These are phyloP conservation scores for Blera fallax DNA, from an alignment of 2,888 invertebrate genomes.

Conservation along the genomic window DNA sequence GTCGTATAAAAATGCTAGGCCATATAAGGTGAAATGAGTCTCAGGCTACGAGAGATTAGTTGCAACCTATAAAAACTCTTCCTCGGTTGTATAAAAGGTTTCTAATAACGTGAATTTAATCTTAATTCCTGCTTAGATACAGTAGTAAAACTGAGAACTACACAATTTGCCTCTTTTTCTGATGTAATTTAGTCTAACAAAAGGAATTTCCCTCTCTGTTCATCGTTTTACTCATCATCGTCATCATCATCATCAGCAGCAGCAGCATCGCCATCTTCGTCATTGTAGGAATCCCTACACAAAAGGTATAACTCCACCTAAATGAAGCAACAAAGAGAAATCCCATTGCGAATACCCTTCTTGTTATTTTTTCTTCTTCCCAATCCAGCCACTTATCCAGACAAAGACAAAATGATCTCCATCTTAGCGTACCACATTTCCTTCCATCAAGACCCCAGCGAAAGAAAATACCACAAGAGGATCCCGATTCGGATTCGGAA, in stretches of 20 bases:
- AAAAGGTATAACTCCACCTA: conserved; percentile 10
- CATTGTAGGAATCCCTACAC: conserved; percentile 16
- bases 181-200: conserved; percentile 46
- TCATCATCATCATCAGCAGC: conserved; percentile 5
- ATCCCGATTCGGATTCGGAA: not conserved
- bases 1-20: too few relatives aligned
- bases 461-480: not conserved
- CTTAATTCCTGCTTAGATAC: too few relatives aligned
- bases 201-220: conserved; percentile 39
- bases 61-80: too few relatives aligned
- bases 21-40: too few relatives aligned
- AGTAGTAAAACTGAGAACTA: not conserved
- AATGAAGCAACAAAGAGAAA: conserved; percentile 62
- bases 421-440: not conserved
- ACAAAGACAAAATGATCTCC: conserved; percentile 28
- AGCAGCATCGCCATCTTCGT: conserved; percentile 2
- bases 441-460: not conserved
- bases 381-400: conserved; percentile 60
- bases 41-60: too few relatives aligned
- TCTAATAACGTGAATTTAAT: too few relatives aligned
- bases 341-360: conserved; percentile 36
- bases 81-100: too few relatives aligned
- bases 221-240: conserved; percentile 16
- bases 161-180: not conserved
- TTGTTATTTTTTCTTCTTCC: not conserved